Evolutionary conservation across 2,888 invertebrate species (phyloP), one percentile per base, ranked within the genome.

Genomic region (Latheticus oryzae): DNA sequence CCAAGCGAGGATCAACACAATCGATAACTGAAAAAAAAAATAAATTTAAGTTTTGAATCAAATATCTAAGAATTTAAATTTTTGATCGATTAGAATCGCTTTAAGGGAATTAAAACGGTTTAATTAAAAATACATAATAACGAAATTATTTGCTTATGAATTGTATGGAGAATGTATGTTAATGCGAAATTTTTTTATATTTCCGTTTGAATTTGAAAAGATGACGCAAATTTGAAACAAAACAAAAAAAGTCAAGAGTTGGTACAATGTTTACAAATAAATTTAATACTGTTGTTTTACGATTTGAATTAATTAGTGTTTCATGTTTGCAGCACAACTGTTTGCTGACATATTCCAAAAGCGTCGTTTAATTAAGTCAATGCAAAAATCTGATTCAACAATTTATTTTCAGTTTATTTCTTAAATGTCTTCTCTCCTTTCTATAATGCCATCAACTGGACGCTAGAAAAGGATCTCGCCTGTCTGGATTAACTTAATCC

Each of bases 81-180:
- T n/a, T n/a, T n/a, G n/a, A n/a, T n/a, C n/a, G n/a, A n/a, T n/a
- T n/a, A n/a, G n/a, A n/a, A n/a, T n/a, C n/a, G n/a, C n/a, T n/a
- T n/a, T n/a, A n/a, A n/a, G n/a, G n/a, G n/a, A n/a, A n/a, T n/a
- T n/a, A n/a, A n/a, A n/a, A 19, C 3, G 35, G 5, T 19, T 37
- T 19, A 19, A 37, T 37, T 37, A 37, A 37, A 26, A 37, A 37
- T 37, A 37, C 35, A 37, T 37, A 19, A 37, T 19, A 17, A 19
- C 35, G 11, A 37, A 37, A 37, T 37, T 37, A 37, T 37, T 37
- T 37, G 35, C 19, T 37, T 37, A 37, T 37, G 35, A 37, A 37
- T 37, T 37, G 35, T 37, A 37, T 15, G 35, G 9, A 37, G 19
- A 37, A 37, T 16, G 15, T 2, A 9, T 5, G n/a, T n/a, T n/a